Conservation (phyloP, 1,140 invertebrate species). For the Mylabris phalerata region DNA sequence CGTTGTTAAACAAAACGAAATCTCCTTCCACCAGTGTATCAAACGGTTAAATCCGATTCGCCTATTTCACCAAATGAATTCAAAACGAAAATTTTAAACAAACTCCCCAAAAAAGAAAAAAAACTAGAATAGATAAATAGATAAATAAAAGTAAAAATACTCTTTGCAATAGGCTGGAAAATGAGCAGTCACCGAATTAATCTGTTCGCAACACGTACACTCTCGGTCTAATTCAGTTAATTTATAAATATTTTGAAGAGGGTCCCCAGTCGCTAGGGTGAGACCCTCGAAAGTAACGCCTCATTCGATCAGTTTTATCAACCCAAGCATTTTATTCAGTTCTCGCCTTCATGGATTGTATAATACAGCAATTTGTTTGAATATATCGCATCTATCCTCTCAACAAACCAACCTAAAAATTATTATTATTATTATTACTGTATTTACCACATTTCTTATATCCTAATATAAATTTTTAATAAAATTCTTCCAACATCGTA, state of each 20-base stretch:
- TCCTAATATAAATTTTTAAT: no score
- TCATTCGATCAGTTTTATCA: conserved; percentile 38
- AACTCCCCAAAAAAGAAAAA: no score
- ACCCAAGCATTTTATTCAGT: conserved; percentile 32
- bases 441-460: no score
- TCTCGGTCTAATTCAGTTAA: conserved; percentile 30
- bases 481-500: no score
- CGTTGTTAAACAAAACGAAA: conserved; percentile 27
- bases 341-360: conserved; percentile 37
- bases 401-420: background rate
- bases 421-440: no score
- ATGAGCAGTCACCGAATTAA: conserved; percentile 21
- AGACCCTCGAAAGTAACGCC: conserved; percentile 26
- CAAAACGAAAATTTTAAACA: background rate
- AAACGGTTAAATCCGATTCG: background rate
- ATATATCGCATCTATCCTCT: conserved; percentile 8
- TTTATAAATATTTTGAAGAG: conserved; percentile 34
- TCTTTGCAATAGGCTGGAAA: background rate
- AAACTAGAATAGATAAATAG: no score
- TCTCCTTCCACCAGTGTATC: conserved; percentile 19
- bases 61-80: background rate
- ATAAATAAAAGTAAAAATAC: background rate
- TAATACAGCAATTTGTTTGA: conserved; percentile 39
- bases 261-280: conserved; percentile 9
- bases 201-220: conserved; percentile 11